These are phyloP conservation scores for Sinhomidia bicolor DNA, from an alignment of 2,888 invertebrate genomes.

Conservation along the genomic window DNA sequence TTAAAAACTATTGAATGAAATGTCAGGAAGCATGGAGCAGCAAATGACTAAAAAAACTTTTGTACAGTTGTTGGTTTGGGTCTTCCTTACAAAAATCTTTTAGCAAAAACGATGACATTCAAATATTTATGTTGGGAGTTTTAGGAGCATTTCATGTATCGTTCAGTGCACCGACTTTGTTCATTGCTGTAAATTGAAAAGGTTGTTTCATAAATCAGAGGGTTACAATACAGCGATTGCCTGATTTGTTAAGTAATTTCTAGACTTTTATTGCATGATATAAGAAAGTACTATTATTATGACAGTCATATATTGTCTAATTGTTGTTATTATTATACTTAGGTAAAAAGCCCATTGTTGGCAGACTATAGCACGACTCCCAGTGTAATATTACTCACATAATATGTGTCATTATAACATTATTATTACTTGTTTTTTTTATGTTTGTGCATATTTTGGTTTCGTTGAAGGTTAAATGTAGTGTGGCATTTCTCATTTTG, in stretches of 20 bases:
- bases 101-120: not conserved
- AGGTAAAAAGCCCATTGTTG: not conserved
- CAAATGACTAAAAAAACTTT: not conserved
- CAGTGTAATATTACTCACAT: not conserved
- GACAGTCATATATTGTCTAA: not conserved
- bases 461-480: not conserved
- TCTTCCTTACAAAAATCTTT: not conserved
- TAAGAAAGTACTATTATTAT: not conserved
- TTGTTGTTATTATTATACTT: not conserved
- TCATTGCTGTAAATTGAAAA: conserved; percentile 15
- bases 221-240: conserved; percentile 8
- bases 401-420: not conserved
- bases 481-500: not conserved
- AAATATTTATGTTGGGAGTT: not conserved
- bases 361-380: not conserved
- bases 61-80: conserved; percentile 24
- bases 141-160: not conserved
- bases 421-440: conserved; percentile 1
- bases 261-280: not conserved
- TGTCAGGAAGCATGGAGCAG: not conserved
- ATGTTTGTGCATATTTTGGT: not conserved
- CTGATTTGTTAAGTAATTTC: conserved; percentile 33
- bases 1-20: not conserved
- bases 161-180: not conserved
- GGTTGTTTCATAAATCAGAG: conserved; percentile 6